Percentiles rank a stretch among this genome's conserved stretches.
phyloP scores from a whole-genome alignment of 2,797 vertebrate genomes.

The Anabacerthia variegaticeps region DNA sequence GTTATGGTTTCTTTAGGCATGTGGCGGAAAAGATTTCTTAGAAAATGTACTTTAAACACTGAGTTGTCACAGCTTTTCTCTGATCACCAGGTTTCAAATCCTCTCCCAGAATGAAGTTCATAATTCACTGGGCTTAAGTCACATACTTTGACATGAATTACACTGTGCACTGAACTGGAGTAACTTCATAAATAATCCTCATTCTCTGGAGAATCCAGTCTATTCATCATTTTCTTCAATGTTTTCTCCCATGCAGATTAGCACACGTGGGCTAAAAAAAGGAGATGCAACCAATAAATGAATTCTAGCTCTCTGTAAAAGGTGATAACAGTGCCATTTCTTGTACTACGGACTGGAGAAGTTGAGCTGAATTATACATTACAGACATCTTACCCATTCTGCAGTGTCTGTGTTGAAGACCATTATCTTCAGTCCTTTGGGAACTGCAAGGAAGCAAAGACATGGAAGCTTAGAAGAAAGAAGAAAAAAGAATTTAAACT shows the following conservation, averaged over 20 bases:
- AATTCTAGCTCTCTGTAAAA: neutral
- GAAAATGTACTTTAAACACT: neutral
- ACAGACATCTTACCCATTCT: neutral
- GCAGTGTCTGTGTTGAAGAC: conserved; percentile 13
- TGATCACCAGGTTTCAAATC: neutral
- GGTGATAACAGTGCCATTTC: neutral
- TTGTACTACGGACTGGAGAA: neutral
- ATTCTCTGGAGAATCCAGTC: neutral
- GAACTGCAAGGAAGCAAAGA: neutral
- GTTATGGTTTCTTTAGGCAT: neutral
- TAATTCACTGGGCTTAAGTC: conserved; percentile 9
- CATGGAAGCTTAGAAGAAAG: neutral
- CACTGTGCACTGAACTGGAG: conserved; percentile 28
- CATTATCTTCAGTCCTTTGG: conserved; percentile 42
- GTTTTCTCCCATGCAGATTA: neutral
- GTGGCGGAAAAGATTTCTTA: neutral
- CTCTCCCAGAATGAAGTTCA: neutral
- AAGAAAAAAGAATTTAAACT: neutral
- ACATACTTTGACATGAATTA: conserved; percentile 30
- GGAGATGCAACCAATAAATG: neutral
- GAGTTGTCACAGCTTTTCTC: neutral
- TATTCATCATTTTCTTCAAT: neutral
- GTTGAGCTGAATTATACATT: conserved; percentile 58
- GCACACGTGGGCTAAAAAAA: neutral
- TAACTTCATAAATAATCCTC: conserved; percentile 43